Evolutionary conservation across 1,140 invertebrate species (phyloP).

Genomic region (Nasonia vitripennis): DNA sequence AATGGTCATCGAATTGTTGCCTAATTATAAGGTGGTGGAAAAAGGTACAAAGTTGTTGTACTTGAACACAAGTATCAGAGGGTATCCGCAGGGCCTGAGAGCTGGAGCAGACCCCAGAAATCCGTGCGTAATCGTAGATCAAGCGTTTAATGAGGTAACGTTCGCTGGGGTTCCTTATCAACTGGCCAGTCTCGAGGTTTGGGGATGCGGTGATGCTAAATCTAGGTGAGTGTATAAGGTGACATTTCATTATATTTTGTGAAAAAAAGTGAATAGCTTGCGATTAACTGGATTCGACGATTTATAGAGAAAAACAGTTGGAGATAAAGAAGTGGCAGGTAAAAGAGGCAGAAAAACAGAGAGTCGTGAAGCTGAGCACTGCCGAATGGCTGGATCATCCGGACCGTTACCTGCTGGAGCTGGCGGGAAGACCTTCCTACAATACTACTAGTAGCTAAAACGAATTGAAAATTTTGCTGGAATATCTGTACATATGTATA

Average conservation of each 20-base stretch:
- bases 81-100: slow-evolving; percentile 88
- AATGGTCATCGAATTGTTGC: slow-evolving; percentile 86
- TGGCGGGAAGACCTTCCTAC: slow-evolving; percentile 87
- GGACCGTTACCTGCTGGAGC: slow-evolving; percentile 89
- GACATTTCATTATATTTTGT: slow-evolving; percentile 26
- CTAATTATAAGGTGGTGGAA: slow-evolving; percentile 83
- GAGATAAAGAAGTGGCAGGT: slow-evolving; percentile 94
- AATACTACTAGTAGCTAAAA: slow-evolving; percentile 66
- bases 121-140: slow-evolving; percentile 82
- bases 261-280: neutral
- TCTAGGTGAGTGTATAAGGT: slow-evolving; percentile 66
- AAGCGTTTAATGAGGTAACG: slow-evolving; percentile 67
- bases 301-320: slow-evolving; percentile 84
- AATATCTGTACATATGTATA: slow-evolving; percentile 52
- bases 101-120: slow-evolving; percentile 86
- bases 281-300: slow-evolving; percentile 29
- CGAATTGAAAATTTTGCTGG: slow-evolving; percentile 42
- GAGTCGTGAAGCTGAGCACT: slow-evolving; percentile 86
- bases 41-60: slow-evolving; percentile 86
- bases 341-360: slow-evolving; percentile 88
- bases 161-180: slow-evolving; percentile 75
- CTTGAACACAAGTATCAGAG: slow-evolving; percentile 88
- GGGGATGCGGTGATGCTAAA: slow-evolving; percentile 87
- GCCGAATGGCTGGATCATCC: slow-evolving; percentile 94
- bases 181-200: slow-evolving; percentile 82